A percentile compares a stretch with the other conserved stretches of the same genome.
These are phyloP conservation scores for Hirtodrosophila cameraria DNA, from an alignment of 2,888 invertebrate species.

Conservation along the genomic window DNA sequence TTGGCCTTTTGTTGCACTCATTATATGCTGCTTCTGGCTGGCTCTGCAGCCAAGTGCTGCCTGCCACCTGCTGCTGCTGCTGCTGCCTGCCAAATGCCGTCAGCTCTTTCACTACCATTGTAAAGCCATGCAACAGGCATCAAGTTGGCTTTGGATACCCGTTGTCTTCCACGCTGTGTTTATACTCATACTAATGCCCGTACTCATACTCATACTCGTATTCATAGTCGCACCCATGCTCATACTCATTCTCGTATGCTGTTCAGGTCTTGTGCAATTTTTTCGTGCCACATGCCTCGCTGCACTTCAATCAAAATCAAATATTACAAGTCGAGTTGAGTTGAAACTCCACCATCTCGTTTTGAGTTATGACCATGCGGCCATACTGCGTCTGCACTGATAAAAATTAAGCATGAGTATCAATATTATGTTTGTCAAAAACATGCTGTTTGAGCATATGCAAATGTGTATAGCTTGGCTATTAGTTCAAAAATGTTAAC, in stretches of 20 bases:
- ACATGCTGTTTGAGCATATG: too few species aligned
- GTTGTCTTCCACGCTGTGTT: too few species aligned
- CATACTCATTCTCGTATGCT: conserved; percentile 18
- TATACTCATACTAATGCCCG: too few species aligned
- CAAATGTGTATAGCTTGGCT: too few species aligned
- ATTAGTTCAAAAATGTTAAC: too few species aligned
- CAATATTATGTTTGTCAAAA: too few species aligned
- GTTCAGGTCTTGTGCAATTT: conserved; percentile 60
- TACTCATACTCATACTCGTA: too few species aligned
- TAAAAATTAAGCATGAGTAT: too few species aligned
- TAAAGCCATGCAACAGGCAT: conserved; percentile 63
- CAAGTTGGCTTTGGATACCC: conserved; percentile 8
- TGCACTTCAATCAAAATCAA: conserved; percentile 77
- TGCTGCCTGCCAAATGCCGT: not conserved
- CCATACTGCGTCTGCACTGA: too few species aligned
- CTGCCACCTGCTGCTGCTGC: not conserved
- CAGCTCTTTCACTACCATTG: not conserved
- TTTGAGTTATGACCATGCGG: conserved; percentile 49
- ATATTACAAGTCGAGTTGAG: conserved; percentile 58
- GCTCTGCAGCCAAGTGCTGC: too few species aligned
- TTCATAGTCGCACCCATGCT: not conserved
- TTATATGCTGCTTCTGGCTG: conserved; percentile 44
- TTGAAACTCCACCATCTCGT: not conserved
- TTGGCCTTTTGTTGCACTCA: conserved; percentile 47
- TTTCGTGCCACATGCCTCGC: conserved; percentile 66